phyloP scores from a whole-genome alignment of 2,113 vertebrate species.

The Hippocampus zosterae region DNA sequence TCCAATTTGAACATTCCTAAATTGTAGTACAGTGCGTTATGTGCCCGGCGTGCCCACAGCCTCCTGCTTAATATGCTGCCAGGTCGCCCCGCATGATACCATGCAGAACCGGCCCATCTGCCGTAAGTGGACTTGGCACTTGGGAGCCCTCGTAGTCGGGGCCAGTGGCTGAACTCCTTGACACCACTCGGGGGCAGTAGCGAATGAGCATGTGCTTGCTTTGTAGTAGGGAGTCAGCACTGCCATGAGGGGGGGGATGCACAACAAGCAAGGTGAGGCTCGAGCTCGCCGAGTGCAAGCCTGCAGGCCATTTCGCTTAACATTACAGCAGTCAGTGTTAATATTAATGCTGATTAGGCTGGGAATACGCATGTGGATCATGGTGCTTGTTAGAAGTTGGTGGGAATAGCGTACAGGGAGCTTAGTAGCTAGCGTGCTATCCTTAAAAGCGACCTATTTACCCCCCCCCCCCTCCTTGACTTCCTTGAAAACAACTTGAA shows the following conservation, averaged over 20 bases:
- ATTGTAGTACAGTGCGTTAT: slow-evolving; percentile 34
- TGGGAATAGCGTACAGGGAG: not conserved
- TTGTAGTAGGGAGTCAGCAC: not conserved
- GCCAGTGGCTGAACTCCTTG: slow-evolving; percentile 28
- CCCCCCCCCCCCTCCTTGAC: too few species aligned
- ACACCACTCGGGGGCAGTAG: slow-evolving; percentile 28
- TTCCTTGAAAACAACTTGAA: too few species aligned
- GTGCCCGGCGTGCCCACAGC: slow-evolving; percentile 23
- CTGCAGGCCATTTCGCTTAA: not conserved
- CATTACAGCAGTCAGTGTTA: not conserved
- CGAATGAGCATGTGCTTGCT: slow-evolving; percentile 8
- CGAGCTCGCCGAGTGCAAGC: too few species aligned
- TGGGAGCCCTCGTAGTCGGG: slow-evolving; percentile 23
- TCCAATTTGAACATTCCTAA: slow-evolving; percentile 41
- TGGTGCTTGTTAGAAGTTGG: not conserved
- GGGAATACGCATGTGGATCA: not conserved
- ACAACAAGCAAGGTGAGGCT: not conserved
- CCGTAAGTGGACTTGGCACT: slow-evolving; percentile 34
- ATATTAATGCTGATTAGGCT: not conserved
- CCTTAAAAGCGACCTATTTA: too few species aligned
- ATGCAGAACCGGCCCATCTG: slow-evolving; percentile 66
- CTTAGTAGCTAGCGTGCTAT: too few species aligned
- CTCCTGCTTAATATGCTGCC: slow-evolving; percentile 53
- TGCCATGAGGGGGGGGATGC: not conserved
- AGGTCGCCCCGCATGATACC: slow-evolving; percentile 56